Evolutionary conservation across 2,797 vertebrate genomes (phyloP).

Genomic region (Dallia pectoralis): DNA sequence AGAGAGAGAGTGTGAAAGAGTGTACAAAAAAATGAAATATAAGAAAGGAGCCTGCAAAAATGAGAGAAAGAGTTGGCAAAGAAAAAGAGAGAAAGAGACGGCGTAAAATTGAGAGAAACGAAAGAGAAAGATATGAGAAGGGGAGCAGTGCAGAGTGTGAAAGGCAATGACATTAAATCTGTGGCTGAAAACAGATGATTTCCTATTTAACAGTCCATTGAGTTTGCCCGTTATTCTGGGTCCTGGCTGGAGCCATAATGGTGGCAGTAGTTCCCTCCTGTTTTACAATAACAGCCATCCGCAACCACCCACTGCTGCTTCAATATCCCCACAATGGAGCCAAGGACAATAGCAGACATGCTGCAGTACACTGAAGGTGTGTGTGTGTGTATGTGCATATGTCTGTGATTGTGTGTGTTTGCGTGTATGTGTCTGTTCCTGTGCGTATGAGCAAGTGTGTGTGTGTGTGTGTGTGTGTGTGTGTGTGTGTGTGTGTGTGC

Average conservation of each 20-base stretch:
- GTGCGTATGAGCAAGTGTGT: slow-evolving; percentile 23
- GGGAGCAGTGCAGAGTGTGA: slow-evolving; percentile 49
- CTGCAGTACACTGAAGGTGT: slow-evolving; percentile 35
- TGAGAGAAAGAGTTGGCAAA: neutral
- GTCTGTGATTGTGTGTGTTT: neutral
- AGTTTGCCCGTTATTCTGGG: slow-evolving; percentile 76
- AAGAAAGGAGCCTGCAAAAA: neutral
- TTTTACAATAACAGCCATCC: slow-evolving; percentile 65
- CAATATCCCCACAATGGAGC: slow-evolving; percentile 58
- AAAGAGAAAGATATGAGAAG: neutral
- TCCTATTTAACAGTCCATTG: slow-evolving; percentile 90
- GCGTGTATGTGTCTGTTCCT: neutral
- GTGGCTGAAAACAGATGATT: slow-evolving; percentile 86
- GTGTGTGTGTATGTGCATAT: slow-evolving; percentile 21
- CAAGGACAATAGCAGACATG: slow-evolving; percentile 54
- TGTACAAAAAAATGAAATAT: neutral
- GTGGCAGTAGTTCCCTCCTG: slow-evolving; percentile 58
- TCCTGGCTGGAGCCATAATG: slow-evolving; percentile 64
- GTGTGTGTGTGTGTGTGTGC: neutral
- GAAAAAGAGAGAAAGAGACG: neutral
- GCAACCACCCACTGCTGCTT: slow-evolving; percentile 70
- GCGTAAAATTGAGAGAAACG: neutral
- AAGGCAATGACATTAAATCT: slow-evolving; percentile 79
- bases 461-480: neutral
- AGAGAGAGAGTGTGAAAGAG: neutral